Conservation (phyloP, 2,797 vertebrate species). For the Halcyon badia region DNA sequence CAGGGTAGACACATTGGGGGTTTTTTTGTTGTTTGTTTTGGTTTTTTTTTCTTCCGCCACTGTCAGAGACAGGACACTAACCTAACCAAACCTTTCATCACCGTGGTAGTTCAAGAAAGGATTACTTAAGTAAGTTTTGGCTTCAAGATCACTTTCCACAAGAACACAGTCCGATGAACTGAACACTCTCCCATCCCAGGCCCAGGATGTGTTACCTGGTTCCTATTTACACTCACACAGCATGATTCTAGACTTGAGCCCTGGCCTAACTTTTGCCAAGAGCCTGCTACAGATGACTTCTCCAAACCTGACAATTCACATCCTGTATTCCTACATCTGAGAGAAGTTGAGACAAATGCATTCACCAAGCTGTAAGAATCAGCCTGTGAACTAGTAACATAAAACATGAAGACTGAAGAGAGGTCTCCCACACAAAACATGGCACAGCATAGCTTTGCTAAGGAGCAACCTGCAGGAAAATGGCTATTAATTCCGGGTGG, state of each 20-base stretch:
- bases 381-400: neutral
- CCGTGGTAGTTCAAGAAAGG: neutral
- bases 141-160: neutral
- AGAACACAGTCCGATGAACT: neutral
- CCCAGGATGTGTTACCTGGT: neutral
- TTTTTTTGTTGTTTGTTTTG: neutral
- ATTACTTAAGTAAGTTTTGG: neutral
- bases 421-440: neutral
- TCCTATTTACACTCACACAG: neutral
- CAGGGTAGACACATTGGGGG: neutral
- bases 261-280: neutral
- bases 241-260: neutral
- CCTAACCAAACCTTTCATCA: neutral
- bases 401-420: neutral
- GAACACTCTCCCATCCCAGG: rapidly evolving
- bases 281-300: neutral
- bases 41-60: neutral
- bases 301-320: neutral
- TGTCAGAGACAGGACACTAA: neutral
- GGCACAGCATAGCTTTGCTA: neutral
- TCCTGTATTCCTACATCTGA: neutral
- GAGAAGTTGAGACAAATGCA: neutral
- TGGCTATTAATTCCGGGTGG: neutral
- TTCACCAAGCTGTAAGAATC: neutral
- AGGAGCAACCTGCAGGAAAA: neutral